Percentiles rank a stretch among this genome's conserved stretches.
Evolutionary conservation across 2,888 invertebrate genomes (phyloP).

Genomic region (Protodeltote pygarga): DNA sequence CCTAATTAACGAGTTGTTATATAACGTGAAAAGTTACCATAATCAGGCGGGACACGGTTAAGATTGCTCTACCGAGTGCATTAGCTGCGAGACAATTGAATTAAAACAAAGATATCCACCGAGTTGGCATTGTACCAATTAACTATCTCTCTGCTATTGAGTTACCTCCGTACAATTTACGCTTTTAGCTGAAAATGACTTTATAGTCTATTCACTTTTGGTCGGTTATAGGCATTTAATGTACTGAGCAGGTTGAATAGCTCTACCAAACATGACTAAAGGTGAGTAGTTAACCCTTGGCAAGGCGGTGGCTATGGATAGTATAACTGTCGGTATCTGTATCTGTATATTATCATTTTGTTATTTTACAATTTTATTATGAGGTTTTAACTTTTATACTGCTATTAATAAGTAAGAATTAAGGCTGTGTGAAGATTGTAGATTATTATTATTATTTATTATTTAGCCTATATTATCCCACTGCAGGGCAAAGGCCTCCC

Average conservation of each 20-base stretch:
- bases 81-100: slow-evolving; percentile 73
- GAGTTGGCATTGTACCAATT: slow-evolving; percentile 81
- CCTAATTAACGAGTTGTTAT: slow-evolving; percentile 18
- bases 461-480: too few relatives aligned
- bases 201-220: slow-evolving; percentile 69
- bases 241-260: slow-evolving; percentile 42
- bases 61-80: slow-evolving; percentile 65
- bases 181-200: slow-evolving; percentile 76
- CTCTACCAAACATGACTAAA: slow-evolving; percentile 37
- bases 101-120: slow-evolving; percentile 75
- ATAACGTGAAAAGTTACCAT: slow-evolving; percentile 57
- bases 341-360: too few relatives aligned
- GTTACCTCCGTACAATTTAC: slow-evolving; percentile 71
- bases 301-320: slow-evolving; percentile 30
- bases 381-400: too few relatives aligned
- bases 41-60: slow-evolving; percentile 59
- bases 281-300: slow-evolving; percentile 46
- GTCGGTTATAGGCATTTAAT: slow-evolving; percentile 55
- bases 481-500: too few relatives aligned
- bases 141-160: slow-evolving; percentile 68
- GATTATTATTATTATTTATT: too few relatives aligned
- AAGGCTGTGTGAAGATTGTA: too few relatives aligned
- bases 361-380: too few relatives aligned
- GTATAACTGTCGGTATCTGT: too few relatives aligned
- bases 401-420: too few relatives aligned